Base-by-base conservation (phyloP, 2,888 invertebrate species). In the Anthrax anthrax region DNA sequence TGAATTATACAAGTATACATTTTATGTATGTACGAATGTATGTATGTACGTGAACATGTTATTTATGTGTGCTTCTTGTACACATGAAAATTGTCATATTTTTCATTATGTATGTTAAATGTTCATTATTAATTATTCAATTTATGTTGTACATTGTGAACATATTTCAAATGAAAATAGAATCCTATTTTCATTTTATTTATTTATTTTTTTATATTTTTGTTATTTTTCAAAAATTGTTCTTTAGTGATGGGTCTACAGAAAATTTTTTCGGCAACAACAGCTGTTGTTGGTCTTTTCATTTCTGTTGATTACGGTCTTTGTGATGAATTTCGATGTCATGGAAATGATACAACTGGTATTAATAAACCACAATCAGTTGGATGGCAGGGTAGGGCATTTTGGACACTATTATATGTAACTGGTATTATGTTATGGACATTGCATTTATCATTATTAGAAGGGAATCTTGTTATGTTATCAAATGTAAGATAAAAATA, bases 261-360 rank as follows among this genome's bases (percentile, higher is more conserved):
- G 52, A 67, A 74, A 54, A 74, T 76, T 50, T 75, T 75, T 58
- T 73, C 75, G 38, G 72, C 73, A 18, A 75, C 75, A 38, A 73
- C 74, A n/a, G 73, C 75, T 51, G 73, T 75, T 41, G 74, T 75
- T 29, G 76, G 77, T 10, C 61, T 76, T 27, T 77, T 77, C 57
- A 73, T 77, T 55, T 72, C 75, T 46, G 75, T 76, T 17, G 76
- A 77, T 60, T 76, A 76, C 57, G 75, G 74, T 6, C 63, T 77
- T 14, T 76, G 76, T 56, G 75, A 77, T 58, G 74, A 76, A 59
- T 76, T 76, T 56, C 69, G 74, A 42, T 77, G 77, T 57, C 68
- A 76, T 50, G 77, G 77, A 13, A 64, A 64, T 55, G 70, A 70
- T 51, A 61, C 67, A 44, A 57, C 53, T 18, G 51, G 51, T 18